Percentiles rank a stretch among this genome's conserved stretches.
phyloP scores from a whole-genome alignment of 2,797 vertebrate genomes.

The Enteromius treurensis region DNA sequence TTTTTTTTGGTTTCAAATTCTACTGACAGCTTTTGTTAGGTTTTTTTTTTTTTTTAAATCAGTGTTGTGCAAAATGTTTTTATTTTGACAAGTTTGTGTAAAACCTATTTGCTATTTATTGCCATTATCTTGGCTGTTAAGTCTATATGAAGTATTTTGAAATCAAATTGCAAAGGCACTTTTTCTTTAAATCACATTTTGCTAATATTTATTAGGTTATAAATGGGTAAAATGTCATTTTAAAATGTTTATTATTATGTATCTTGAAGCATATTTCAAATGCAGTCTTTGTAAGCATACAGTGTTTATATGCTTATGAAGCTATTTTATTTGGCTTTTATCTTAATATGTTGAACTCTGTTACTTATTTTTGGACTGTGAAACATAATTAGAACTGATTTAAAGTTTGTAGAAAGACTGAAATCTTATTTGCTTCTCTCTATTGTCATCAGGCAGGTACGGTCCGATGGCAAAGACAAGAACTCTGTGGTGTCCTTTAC shows the following conservation, averaged over 20 bases:
- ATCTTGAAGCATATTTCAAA: not conserved
- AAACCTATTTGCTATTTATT: not conserved
- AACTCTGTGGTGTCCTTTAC: slow-evolving; percentile 94
- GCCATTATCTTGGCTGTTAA: not conserved
- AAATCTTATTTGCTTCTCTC: not conserved
- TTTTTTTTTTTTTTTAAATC: not conserved
- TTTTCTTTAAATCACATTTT: not conserved
- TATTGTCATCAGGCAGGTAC: slow-evolving; percentile 85
- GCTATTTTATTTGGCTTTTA: not conserved
- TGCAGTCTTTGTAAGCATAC: not conserved
- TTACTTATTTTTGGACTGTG: not conserved
- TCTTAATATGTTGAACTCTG: not conserved
- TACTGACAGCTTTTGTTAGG: not conserved
- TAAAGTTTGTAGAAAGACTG: not conserved
- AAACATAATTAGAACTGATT: not conserved
- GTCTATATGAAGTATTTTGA: not conserved
- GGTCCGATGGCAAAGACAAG: slow-evolving; percentile 93
- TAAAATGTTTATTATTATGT: not conserved
- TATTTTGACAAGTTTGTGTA: not conserved
- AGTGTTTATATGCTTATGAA: not conserved
- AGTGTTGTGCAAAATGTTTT: not conserved
- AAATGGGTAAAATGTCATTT: not conserved
- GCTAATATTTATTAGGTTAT: not conserved
- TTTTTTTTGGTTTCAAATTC: not conserved
- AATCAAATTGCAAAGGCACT: not conserved